Percentiles rank a stretch among this genome's conserved stretches.
Evolutionary conservation across 2,888 invertebrate species (phyloP).

Genomic region (Trissoscelio sp.): DNA sequence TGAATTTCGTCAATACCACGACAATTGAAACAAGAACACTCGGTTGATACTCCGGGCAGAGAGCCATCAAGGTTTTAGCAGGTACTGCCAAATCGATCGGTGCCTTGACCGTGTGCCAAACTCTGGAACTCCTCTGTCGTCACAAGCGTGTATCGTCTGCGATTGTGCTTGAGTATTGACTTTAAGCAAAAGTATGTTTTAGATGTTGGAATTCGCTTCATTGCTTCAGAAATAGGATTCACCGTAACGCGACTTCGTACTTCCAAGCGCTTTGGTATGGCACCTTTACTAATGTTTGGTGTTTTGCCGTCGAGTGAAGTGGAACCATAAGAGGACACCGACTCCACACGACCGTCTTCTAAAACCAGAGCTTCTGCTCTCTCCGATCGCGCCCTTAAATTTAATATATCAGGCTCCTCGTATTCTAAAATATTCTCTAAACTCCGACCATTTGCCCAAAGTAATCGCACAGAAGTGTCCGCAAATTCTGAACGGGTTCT

Average conservation of each 20-base stretch:
- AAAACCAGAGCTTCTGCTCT: conserved; percentile 52
- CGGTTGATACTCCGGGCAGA: conserved; percentile 53
- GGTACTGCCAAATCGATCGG: conserved; percentile 49
- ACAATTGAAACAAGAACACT: conserved; percentile 64
- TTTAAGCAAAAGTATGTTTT: conserved; percentile 80
- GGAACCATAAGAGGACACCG: neutral
- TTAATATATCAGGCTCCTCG: conserved; percentile 72
- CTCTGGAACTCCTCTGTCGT: conserved; percentile 74
- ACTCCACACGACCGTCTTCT: conserved; percentile 45
- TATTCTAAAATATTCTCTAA: conserved; percentile 80
- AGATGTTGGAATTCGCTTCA: conserved; percentile 74
- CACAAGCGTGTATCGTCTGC: conserved; percentile 79
- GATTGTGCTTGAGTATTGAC: conserved; percentile 81
- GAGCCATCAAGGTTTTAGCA: conserved; percentile 65
- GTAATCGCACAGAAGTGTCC: conserved; percentile 68
- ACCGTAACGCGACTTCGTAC: conserved; percentile 72
- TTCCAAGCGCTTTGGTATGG: conserved; percentile 75
- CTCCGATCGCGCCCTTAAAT: conserved; percentile 49
- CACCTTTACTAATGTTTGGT: conserved; percentile 69
- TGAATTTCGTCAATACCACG: conserved; percentile 72
- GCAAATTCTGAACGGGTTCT: conserved; percentile 70
- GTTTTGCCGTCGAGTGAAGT: neutral
- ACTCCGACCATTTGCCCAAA: conserved; percentile 76
- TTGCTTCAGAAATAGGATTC: conserved; percentile 76
- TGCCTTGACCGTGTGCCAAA: conserved; percentile 59